Percentiles rank a stretch among this genome's conserved stretches.
Conservation (phyloP, 2,888 invertebrate genomes). For the Limnephilus rhombicus region DNA sequence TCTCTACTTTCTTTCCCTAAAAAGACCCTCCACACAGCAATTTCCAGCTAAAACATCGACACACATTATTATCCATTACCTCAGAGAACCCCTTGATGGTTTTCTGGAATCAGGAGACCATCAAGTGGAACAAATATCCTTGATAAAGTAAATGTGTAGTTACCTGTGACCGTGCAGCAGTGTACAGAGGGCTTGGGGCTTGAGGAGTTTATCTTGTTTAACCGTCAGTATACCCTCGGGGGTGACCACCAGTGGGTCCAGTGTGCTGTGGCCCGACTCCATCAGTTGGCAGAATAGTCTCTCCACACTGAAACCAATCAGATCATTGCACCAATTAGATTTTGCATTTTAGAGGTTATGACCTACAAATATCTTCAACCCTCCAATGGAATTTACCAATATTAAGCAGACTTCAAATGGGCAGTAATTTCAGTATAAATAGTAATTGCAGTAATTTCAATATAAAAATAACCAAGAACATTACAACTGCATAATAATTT, state of each 20-base stretch:
- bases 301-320: slow-evolving; percentile 85
- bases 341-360: neutral
- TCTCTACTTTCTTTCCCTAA: too few species aligned
- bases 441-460: too few species aligned
- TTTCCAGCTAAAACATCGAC: too few species aligned
- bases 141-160: slow-evolving; percentile 66
- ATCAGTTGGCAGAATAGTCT: slow-evolving; percentile 82
- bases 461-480: too few species aligned
- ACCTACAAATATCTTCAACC: neutral
- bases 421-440: too few species aligned
- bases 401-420: too few species aligned
- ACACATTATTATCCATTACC: too few species aligned
- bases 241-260: slow-evolving; percentile 91
- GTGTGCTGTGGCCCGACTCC: slow-evolving; percentile 89
- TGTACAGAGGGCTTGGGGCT: slow-evolving; percentile 89
- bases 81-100: too few species aligned
- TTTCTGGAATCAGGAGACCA: too few species aligned
- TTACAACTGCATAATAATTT: too few species aligned
- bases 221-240: slow-evolving; percentile 87
- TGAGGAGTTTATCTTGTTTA: slow-evolving; percentile 86
- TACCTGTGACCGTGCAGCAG: slow-evolving; percentile 93
- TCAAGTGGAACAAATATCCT: neutral
- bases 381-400: too few species aligned
- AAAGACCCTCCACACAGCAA: too few species aligned
- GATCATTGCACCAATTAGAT: neutral